Evolutionary conservation across 2,113 vertebrate species (phyloP).

Genomic region (Pelecanus crispus): DNA sequence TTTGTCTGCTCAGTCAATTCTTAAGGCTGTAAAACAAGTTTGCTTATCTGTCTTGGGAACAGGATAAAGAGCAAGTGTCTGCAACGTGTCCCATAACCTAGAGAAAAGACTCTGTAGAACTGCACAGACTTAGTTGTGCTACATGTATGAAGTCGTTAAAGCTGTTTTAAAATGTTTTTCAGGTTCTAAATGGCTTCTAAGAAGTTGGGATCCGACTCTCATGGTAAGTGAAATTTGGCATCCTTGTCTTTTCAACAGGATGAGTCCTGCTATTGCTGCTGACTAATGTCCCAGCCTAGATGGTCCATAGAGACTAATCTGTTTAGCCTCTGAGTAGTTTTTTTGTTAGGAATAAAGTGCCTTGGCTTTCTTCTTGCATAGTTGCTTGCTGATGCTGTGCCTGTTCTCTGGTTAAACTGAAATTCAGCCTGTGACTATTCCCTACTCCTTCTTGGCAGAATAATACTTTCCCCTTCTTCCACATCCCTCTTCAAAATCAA

Average conservation of each 20-base stretch:
- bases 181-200: constrained; percentile 98
- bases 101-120: neutral
- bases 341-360: neutral
- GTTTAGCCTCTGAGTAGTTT: neutral
- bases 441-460: neutral
- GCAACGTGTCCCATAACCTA: neutral
- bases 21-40: neutral
- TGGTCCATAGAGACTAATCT: neutral
- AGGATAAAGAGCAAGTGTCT: neutral
- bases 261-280: neutral
- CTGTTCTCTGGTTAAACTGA: neutral
- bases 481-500: neutral
- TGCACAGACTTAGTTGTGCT: neutral
- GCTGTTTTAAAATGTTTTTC: constrained; percentile 63
- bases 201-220: constrained; percentile 91
- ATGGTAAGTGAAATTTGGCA: constrained; percentile 76
- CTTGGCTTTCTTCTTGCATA: neutral
- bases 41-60: neutral
- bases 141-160: neutral
- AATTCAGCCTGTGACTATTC: neutral
- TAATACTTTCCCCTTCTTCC: neutral
- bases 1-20: neutral
- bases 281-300: neutral
- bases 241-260: neutral
- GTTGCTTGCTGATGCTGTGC: neutral